These are phyloP conservation scores for Zeuzera pyrina DNA, from an alignment of 2,888 invertebrate species.

Conservation along the genomic window DNA sequence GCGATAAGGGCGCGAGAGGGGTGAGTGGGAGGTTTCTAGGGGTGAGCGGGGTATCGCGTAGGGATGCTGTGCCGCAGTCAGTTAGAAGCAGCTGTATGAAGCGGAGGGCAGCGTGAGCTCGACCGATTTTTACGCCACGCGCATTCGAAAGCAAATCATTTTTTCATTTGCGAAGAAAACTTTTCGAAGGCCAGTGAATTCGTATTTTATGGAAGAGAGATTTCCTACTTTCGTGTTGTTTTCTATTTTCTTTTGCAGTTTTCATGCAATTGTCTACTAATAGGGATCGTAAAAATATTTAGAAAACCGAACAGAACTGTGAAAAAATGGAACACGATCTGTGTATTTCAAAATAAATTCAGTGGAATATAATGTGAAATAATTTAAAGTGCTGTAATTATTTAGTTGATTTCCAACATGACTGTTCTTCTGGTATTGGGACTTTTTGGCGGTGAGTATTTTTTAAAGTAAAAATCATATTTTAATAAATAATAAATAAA, in stretches of 20 bases:
- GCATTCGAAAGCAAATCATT: conserved; percentile 14
- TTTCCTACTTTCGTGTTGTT: conserved; percentile 10
- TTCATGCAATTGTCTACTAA: no score
- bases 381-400: conserved; percentile 2
- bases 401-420: conserved; percentile 26
- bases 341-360: background rate
- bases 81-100: conserved; percentile 18
- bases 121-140: conserved; percentile 3
- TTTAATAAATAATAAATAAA: no score
- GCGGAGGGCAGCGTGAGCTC: conserved; percentile 16
- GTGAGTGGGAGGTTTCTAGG: conserved; percentile 24
- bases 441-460: conserved; percentile 40
- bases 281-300: no score
- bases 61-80: conserved; percentile 51
- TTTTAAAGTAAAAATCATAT: background rate
- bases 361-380: conserved; percentile 1
- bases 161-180: conserved; percentile 5
- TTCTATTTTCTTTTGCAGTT: no score
- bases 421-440: conserved; percentile 37
- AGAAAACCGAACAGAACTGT: no score
- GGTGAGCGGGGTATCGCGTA: conserved; percentile 24
- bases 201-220: conserved; percentile 4
- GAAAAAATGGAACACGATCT: no score
- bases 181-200: conserved; percentile 7
- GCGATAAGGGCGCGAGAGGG: conserved; percentile 50